These are phyloP conservation scores for Scaptomyza cyrtandrae DNA, from an alignment of 2,888 invertebrate species.

Conservation along the genomic window DNA sequence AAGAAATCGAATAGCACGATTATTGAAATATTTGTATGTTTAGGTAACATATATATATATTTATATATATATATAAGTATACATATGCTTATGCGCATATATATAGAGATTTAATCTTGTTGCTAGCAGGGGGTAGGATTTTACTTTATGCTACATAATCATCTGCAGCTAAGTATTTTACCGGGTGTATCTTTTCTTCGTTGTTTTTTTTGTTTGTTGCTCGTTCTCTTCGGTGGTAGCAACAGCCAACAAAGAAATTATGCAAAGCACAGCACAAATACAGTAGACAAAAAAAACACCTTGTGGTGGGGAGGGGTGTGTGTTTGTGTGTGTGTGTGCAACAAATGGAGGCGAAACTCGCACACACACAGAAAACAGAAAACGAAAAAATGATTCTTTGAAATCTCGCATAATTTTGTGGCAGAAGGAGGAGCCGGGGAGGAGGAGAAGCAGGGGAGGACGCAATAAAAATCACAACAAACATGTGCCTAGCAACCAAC, in stretches of 20 bases:
- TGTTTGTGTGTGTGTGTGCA: background rate
- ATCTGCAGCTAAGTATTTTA: slow-evolving; percentile 44
- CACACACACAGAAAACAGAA: background rate
- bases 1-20: slow-evolving; percentile 31
- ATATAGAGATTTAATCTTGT: background rate
- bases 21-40: background rate
- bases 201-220: background rate
- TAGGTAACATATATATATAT: slow-evolving; percentile 34
- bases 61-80: slow-evolving; percentile 20
- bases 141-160: slow-evolving; percentile 37
- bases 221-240: slow-evolving; percentile 1
- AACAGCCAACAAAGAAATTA: slow-evolving; percentile 54
- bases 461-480: slow-evolving; percentile 79
- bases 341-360: slow-evolving; percentile 17
- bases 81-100: background rate
- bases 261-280: slow-evolving; percentile 69
- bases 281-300: slow-evolving; percentile 18
- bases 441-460: slow-evolving; percentile 19
- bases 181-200: background rate
- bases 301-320: background rate
- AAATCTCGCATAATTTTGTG: slow-evolving; percentile 72
- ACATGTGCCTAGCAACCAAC: slow-evolving; percentile 45
- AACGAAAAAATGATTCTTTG: slow-evolving; percentile 46
- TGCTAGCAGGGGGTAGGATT: slow-evolving; percentile 1
- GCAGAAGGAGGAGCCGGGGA: no score